These are phyloP conservation scores for Piaya cayana DNA, from an alignment of 2,113 vertebrate genomes.

Conservation along the genomic window DNA sequence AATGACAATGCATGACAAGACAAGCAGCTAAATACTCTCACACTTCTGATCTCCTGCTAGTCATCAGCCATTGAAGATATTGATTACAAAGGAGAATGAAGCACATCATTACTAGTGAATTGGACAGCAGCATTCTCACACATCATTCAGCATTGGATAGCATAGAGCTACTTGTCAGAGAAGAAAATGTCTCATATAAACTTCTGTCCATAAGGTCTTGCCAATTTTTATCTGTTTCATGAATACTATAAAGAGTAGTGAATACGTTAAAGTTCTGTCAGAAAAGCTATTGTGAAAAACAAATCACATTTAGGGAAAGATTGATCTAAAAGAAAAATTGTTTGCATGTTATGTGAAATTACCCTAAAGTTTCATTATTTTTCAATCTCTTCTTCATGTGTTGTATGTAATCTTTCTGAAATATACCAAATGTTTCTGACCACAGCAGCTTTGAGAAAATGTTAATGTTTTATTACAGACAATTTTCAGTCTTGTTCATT, in stretches of 20 bases:
- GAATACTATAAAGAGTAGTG: background rate
- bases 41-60: conserved; percentile 7
- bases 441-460: background rate
- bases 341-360: background rate
- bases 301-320: background rate
- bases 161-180: conserved; percentile 54
- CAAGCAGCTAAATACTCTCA: conserved; percentile 46
- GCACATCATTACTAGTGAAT: conserved; percentile 39
- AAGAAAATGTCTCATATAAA: conserved; percentile 52
- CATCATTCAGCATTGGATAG: conserved; percentile 52
- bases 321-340: background rate
- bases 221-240: conserved; percentile 24
- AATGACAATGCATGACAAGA: conserved; percentile 37
- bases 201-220: conserved; percentile 24
- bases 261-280: background rate
- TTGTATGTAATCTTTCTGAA: background rate
- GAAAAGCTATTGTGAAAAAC: background rate
- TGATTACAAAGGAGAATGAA: conserved; percentile 64
- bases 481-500: background rate
- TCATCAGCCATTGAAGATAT: conserved; percentile 50
- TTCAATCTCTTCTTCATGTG: background rate
- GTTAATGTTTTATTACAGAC: background rate
- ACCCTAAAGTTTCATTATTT: background rate
- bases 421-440: background rate
- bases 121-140: conserved; percentile 50